Percentiles rank a stretch among this genome's conserved stretches.
These are phyloP conservation scores for Laticauda colubrina DNA, from an alignment of 2,113 vertebrate genomes.

Conservation along the genomic window DNA sequence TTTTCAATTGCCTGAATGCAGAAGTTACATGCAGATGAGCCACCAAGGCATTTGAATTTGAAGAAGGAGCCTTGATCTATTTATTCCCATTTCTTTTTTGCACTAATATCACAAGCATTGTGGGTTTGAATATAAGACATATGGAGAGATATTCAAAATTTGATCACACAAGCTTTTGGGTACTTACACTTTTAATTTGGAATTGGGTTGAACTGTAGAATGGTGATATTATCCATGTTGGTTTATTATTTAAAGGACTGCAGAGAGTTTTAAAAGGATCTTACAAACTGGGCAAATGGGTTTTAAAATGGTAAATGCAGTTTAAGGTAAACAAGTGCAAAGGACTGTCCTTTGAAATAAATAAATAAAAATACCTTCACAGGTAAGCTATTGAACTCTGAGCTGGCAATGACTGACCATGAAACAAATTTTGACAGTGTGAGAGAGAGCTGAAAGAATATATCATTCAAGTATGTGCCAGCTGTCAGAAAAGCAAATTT, in stretches of 20 bases:
- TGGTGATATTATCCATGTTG: not conserved
- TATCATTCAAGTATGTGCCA: not conserved
- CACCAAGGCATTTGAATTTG: not conserved
- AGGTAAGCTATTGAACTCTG: not conserved
- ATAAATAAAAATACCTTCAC: not conserved
- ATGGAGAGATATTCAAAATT: not conserved
- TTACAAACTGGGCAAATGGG: not conserved
- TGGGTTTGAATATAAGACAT: not conserved
- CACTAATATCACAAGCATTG: not conserved
- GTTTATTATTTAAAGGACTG: not conserved
- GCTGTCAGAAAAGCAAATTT: not conserved
- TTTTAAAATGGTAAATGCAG: not conserved
- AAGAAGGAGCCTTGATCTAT: not conserved
- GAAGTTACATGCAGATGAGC: not conserved
- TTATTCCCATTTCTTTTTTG: not conserved
- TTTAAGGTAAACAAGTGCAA: not conserved
- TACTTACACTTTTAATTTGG: not conserved
- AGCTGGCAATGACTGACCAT: not conserved
- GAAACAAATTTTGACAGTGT: not conserved
- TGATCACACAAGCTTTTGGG: not conserved
- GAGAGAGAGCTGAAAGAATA: not conserved
- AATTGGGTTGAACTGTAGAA: not conserved
- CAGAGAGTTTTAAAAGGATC: not conserved
- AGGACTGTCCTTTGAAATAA: not conserved
- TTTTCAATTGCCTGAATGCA: not conserved